Evolutionary conservation across 2,888 invertebrate genomes (phyloP), one percentile per base, ranked within the genome.

Genomic region (Odontothrips loti): DNA sequence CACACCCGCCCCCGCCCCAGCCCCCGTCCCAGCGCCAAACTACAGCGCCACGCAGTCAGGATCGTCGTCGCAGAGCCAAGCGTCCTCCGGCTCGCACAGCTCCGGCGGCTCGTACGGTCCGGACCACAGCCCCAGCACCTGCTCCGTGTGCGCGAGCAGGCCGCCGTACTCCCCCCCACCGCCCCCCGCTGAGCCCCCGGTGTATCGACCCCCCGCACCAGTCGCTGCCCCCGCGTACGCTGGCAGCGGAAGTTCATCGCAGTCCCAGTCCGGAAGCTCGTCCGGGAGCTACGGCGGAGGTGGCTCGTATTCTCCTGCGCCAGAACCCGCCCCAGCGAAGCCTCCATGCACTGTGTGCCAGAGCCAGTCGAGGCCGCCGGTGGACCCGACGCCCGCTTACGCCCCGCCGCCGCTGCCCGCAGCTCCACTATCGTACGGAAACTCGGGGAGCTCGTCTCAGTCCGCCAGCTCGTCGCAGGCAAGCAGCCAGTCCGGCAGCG

Each of bases 1-100:
- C 58, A 20, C 15, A 11, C 58, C 58, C 58, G 12, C 51, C 58
- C 20, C 58, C 58, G 20, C 58, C 58, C 68, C 68, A 23, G 68
- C 68, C 3, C 15, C 58, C 17, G 20, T n/a, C 11, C 68, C 68
- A 1, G 23, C 68, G 23, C 23, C 68, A 9, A 23, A 4, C 1
- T 75, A 75, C 12, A 27, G 68, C 27, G 27, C 11, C 0, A 8
- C 23, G 23, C 9, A n/a, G 1, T 27, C 68, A 0, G 68, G 23
- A 27, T 75, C 68, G 8, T 75, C 68, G 9, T 75, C 68, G 27
- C 68, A 75, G 68, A 75, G 68, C 68, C 68, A 75, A 12, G 68
- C 68, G 3, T 23, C 68, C 0, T 23, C 68, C 11, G 1, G 23
- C 1, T 23, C 68, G 1, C 68, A 75, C 12, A 75, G 68, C 68